Percentiles rank a stretch among this genome's conserved stretches.
Conservation (phyloP, 2,113 vertebrate species). For the Dipodomys ordii region DNA sequence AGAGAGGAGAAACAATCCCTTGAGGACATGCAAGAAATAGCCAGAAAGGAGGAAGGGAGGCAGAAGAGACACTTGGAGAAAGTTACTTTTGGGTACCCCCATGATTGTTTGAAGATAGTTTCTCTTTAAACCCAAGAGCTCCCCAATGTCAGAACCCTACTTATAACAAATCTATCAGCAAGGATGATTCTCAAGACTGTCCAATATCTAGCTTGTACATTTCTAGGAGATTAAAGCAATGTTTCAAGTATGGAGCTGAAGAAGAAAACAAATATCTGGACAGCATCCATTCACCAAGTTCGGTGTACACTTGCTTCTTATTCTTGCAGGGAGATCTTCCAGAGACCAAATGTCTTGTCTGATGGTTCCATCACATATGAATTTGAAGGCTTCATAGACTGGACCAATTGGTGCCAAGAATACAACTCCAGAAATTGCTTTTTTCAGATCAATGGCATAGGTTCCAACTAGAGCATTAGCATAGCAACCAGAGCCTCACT, state of each 20-base stretch:
- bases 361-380: neutral
- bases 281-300: neutral
- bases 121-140: neutral
- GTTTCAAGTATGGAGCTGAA: neutral
- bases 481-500: neutral
- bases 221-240: constrained; percentile 1
- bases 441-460: neutral
- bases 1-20: neutral
- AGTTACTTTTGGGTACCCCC: neutral
- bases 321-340: neutral
- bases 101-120: neutral
- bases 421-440: neutral
- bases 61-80: neutral
- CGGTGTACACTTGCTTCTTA: neutral
- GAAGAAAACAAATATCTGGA: neutral
- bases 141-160: neutral
- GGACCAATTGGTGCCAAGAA: neutral
- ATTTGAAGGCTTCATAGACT: neutral
- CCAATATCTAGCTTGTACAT: neutral
- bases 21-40: neutral
- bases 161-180: neutral
- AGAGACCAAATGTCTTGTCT: neutral
- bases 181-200: neutral
- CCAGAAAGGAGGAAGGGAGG: neutral
- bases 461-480: neutral